Percentiles rank a stretch among this genome's conserved stretches.
Conservation (phyloP, 2,888 invertebrate species). For the Pediacus dermestoides region DNA sequence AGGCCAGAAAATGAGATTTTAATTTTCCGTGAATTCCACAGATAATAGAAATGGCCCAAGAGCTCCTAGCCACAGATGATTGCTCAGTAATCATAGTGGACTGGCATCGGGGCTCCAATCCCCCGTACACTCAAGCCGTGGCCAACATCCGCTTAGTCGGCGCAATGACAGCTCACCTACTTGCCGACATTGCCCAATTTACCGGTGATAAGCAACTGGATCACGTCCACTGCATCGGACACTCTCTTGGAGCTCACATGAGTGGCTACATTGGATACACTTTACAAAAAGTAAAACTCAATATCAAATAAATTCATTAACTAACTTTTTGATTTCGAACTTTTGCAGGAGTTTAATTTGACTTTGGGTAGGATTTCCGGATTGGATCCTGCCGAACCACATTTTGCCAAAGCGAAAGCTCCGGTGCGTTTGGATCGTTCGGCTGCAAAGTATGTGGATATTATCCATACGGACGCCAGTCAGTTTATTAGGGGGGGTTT, state of each 20-base stretch:
- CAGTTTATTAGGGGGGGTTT: constrained; percentile 73
- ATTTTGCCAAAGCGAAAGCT: constrained; percentile 76
- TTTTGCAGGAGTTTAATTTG: constrained; percentile 60
- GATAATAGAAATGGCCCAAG: constrained; percentile 68
- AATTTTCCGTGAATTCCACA: constrained; percentile 36
- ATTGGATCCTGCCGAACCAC: constrained; percentile 89
- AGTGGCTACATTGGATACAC: constrained; percentile 80
- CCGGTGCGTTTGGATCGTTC: constrained; percentile 79
- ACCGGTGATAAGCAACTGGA: constrained; percentile 53
- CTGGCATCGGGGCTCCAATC: constrained; percentile 82
- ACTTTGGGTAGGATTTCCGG: constrained; percentile 79
- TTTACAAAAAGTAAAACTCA: constrained; percentile 57
- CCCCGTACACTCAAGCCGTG: constrained; percentile 88
- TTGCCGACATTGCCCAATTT: constrained; percentile 48
- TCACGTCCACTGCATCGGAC: constrained; percentile 80
- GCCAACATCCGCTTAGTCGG: constrained; percentile 87
- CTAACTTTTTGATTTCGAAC: background rate
- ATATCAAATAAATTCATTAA: constrained; percentile 6
- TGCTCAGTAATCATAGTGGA: constrained; percentile 78
- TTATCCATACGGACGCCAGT: constrained; percentile 83
- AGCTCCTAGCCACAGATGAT: constrained; percentile 67
- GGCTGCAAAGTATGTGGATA: constrained; percentile 86
- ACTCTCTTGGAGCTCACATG: constrained; percentile 82
- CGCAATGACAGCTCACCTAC: constrained; percentile 74
- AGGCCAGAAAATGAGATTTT: no score